Evolutionary conservation across 2,888 invertebrate species (phyloP).

Genomic region (Patella pellucida): DNA sequence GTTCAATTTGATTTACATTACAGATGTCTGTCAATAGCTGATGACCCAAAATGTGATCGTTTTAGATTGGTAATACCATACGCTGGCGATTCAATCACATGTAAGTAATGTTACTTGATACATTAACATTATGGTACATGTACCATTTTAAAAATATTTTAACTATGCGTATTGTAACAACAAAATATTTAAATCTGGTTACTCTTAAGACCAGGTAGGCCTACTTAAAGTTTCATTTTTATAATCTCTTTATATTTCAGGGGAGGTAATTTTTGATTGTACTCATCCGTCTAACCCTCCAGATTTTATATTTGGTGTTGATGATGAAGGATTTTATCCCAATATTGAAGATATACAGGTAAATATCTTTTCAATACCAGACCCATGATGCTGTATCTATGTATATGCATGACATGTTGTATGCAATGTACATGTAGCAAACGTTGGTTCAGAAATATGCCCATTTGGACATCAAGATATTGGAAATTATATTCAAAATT

Average conservation of each 20-base stretch:
- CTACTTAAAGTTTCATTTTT: too few species aligned
- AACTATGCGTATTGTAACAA: not conserved
- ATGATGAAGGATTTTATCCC: conserved; percentile 78
- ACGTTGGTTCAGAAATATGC: too few species aligned
- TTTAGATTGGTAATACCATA: conserved; percentile 80
- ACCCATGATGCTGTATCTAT: too few species aligned
- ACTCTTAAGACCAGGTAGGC: too few species aligned
- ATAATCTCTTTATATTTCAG: conserved; percentile 45
- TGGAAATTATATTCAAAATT: too few species aligned
- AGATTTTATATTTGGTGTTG: conserved; percentile 79
- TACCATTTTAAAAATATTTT: not conserved
- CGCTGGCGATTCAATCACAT: conserved; percentile 78
- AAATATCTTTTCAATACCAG: conserved; percentile 6
- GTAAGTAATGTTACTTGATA: conserved; percentile 46
- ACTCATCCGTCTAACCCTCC: conserved; percentile 79
- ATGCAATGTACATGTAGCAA: too few species aligned
- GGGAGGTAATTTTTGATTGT: conserved; percentile 81
- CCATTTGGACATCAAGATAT: too few species aligned
- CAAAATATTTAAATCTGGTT: not conserved
- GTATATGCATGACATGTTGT: too few species aligned
- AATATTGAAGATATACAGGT: conserved; percentile 73
- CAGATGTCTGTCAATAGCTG: conserved; percentile 38
- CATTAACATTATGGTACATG: not conserved
- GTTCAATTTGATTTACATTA: conserved; percentile 15
- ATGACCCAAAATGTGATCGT: conserved; percentile 71